A percentile compares a stretch with the other conserved stretches of the same genome.
Conservation (phyloP, 2,113 vertebrate genomes). For the Grallaria varia region DNA sequence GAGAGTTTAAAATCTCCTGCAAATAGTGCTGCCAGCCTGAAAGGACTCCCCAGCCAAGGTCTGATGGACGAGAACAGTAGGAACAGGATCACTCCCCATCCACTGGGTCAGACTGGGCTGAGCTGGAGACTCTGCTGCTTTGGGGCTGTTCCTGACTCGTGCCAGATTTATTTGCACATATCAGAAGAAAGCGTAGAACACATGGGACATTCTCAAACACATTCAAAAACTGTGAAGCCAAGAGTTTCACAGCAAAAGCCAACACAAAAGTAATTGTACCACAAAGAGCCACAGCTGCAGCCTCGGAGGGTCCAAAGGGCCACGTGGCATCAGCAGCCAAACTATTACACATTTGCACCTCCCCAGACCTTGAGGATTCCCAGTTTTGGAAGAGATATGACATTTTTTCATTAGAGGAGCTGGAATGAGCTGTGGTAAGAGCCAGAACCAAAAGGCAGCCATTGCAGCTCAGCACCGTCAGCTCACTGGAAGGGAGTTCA, state of each 20-base stretch:
- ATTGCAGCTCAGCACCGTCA: neutral
- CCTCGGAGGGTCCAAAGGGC: no score
- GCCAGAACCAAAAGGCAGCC: neutral
- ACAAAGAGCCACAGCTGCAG: no score
- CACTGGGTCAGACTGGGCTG: accelerated
- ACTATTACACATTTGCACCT: neutral
- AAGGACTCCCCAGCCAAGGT: neutral
- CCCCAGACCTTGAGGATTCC: neutral
- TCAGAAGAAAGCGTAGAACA: neutral
- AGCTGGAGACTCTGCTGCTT: neutral
- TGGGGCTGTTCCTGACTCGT: neutral
- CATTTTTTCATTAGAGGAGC: neutral
- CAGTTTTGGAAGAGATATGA: neutral
- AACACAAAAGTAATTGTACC: conserved; percentile 1
- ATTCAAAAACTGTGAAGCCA: neutral
- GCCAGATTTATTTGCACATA: accelerated
- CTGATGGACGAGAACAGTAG: accelerated
- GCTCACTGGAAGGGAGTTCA: accelerated
- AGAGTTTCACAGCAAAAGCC: conserved; percentile 1
- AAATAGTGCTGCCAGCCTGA: accelerated
- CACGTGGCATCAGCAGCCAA: neutral
- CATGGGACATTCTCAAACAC: neutral
- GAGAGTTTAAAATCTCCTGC: neutral
- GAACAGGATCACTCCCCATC: accelerated
- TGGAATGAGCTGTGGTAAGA: neutral